Evolutionary conservation across 2,797 vertebrate species (phyloP).

Genomic region (Chaenodraco wilsoni): DNA sequence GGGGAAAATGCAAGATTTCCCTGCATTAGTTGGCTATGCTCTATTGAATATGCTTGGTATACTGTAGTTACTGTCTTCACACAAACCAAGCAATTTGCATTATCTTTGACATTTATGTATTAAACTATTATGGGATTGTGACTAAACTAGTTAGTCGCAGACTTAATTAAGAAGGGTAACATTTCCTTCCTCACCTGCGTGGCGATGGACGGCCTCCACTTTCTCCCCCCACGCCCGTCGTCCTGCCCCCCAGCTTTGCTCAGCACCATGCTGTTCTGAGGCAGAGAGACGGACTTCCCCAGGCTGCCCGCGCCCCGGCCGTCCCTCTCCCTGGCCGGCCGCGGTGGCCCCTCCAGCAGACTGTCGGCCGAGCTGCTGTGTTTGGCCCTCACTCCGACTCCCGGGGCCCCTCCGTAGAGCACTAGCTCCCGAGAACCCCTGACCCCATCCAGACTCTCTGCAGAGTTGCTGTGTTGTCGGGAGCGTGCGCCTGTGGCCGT

Average conservation of each 20-base stretch:
- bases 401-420: constrained; percentile 74
- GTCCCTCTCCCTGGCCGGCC: constrained; percentile 74
- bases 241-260: constrained; percentile 86
- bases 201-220: constrained; percentile 96
- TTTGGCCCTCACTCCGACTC: constrained; percentile 80
- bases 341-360: constrained; percentile 80
- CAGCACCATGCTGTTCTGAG: constrained; percentile 87
- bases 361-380: constrained; percentile 93
- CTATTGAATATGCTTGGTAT: background rate
- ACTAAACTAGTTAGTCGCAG: background rate
- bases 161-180: background rate
- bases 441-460: constrained; percentile 91
- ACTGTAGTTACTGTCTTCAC: background rate
- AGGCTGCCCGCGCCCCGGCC: constrained; percentile 75
- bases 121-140: background rate
- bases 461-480: constrained; percentile 92
- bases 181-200: constrained; percentile 88
- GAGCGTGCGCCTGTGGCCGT: constrained; percentile 63
- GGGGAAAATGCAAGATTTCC: no score
- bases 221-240: constrained; percentile 84
- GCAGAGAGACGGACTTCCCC: constrained; percentile 84
- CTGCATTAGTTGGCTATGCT: background rate
- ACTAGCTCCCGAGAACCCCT: constrained; percentile 76
- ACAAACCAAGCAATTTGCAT: background rate
- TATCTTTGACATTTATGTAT: background rate